Evolutionary conservation across 2,113 vertebrate genomes (phyloP), one percentile per base, ranked within the genome.

Genomic region (Cnemophilus loriae): DNA sequence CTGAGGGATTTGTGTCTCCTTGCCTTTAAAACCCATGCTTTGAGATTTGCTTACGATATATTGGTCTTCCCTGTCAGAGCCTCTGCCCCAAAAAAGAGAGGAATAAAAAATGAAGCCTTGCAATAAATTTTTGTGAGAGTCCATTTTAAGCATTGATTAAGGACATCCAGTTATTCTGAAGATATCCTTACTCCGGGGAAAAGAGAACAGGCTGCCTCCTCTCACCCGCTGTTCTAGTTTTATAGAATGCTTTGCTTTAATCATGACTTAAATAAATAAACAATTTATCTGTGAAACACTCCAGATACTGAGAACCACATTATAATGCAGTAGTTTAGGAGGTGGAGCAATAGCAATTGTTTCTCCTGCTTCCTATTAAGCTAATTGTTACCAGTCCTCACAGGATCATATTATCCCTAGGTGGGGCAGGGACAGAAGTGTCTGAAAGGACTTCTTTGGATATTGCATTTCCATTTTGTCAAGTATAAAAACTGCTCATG

Each of bases 311-410:
- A 81, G 87, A 77, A 50, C 47, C 63, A 32, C 67, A 39, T 73
- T 85, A 70, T 56, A 94, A 68, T 37, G 63, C 50, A 83, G 89
- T 76, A 84, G 79, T 92, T 94, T 41, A 52, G 71, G 79, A 90
- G 90, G 82, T 84, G 71, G 79, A 93, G 68, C 71, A 84, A 89
- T 49, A 64, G 32, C 64, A 89, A 75, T 92, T 93, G 75, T 90
- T 93, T 90, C 69, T 96, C 60, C 76, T 93, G 76, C 82, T 96
- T 91, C 71, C 57, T 81, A 81, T 89, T 90, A 87, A 94, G 68
- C 56, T 90, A 92, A 93, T 93, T 92, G 88, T 69, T 81, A 49
- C 68, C 90, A 92, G 59, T 49, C 85, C 70, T 94, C 73, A 16
- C 41, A 68, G 86, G 79, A 78, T 84, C 49, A 15, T 89, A 27